A percentile compares a stretch with the other conserved stretches of the same genome.
Conservation (phyloP, 2,113 vertebrate species). For the Monopterus albus region DNA sequence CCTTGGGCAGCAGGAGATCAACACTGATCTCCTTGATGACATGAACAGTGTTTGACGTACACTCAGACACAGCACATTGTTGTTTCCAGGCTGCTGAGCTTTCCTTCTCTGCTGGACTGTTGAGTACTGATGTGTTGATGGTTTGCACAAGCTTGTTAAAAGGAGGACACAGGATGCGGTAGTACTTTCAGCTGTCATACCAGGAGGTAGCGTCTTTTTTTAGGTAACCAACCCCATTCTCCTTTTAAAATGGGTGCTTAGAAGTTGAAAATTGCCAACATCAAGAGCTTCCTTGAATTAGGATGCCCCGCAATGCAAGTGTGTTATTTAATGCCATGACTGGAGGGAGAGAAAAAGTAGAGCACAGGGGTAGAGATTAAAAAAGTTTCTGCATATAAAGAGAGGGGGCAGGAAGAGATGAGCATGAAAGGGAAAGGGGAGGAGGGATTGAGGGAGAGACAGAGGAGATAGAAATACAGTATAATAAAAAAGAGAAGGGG, state of each 20-base stretch:
- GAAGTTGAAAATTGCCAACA: slow-evolving; percentile 75
- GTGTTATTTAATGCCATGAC: slow-evolving; percentile 76
- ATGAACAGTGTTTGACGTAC: slow-evolving; percentile 41
- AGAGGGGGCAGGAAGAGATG: slow-evolving; percentile 37
- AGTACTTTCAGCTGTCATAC: slow-evolving; percentile 43
- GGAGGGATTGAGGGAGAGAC: slow-evolving; percentile 56
- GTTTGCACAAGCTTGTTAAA: slow-evolving; percentile 20
- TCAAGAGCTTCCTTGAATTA: slow-evolving; percentile 76
- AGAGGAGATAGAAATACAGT: slow-evolving; percentile 55
- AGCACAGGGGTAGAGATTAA: slow-evolving; percentile 76
- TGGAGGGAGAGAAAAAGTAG: slow-evolving; percentile 76
- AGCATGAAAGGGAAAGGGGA: slow-evolving; percentile 58
- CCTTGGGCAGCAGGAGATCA: neutral
- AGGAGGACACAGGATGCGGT: slow-evolving; percentile 41
- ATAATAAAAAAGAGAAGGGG: slow-evolving; percentile 50
- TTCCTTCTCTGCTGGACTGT: slow-evolving; percentile 36
- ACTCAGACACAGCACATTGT: slow-evolving; percentile 23
- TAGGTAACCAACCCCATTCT: slow-evolving; percentile 61
- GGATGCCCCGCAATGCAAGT: slow-evolving; percentile 66
- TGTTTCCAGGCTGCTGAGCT: slow-evolving; percentile 46
- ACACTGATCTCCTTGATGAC: slow-evolving; percentile 53
- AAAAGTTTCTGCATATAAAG: slow-evolving; percentile 73
- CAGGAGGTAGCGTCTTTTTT: slow-evolving; percentile 53
- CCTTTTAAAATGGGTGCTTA: slow-evolving; percentile 62
- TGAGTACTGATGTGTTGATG: slow-evolving; percentile 12